These are phyloP conservation scores for Setipinna tenuifilis DNA, from an alignment of 2,797 vertebrate species.

Conservation along the genomic window DNA sequence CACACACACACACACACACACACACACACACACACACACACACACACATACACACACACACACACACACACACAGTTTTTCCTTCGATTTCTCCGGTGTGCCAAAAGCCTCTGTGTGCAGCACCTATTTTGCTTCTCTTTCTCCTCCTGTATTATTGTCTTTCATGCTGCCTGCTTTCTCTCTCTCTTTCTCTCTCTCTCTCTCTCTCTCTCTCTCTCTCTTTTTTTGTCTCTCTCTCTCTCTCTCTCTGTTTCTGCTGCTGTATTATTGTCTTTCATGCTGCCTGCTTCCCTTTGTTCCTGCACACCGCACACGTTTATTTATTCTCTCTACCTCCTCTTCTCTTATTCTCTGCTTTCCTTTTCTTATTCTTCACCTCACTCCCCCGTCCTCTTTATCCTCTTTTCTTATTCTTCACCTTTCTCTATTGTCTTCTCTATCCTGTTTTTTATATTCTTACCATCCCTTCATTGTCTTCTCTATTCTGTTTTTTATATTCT, in stretches of 20 bases:
- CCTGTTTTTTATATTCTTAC: not conserved
- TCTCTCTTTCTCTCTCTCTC: no score
- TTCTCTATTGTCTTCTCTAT: not conserved
- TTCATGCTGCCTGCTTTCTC: no score
- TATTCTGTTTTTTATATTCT: no score
- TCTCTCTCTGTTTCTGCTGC: no score
- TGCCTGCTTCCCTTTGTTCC: not conserved
- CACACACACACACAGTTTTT: not conserved
- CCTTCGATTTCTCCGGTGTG: conserved; percentile 52
- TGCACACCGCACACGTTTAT: not conserved
- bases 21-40: no score
- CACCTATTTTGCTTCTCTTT: conserved; percentile 17
- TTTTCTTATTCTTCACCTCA: not conserved
- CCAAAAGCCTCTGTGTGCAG: conserved; percentile 70
- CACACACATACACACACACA: no score
- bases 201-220: no score
- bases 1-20: no score
- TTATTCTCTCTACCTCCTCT: not conserved
- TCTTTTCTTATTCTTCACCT: not conserved
- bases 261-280: not conserved
- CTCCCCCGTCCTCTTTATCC: not conserved
- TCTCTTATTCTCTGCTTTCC: not conserved
- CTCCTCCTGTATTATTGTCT: not conserved
- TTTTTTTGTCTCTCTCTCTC: no score
- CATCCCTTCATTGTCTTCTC: not conserved